Evolutionary conservation across 2,797 vertebrate genomes (phyloP).

Genomic region (Fundulus diaphanus): DNA sequence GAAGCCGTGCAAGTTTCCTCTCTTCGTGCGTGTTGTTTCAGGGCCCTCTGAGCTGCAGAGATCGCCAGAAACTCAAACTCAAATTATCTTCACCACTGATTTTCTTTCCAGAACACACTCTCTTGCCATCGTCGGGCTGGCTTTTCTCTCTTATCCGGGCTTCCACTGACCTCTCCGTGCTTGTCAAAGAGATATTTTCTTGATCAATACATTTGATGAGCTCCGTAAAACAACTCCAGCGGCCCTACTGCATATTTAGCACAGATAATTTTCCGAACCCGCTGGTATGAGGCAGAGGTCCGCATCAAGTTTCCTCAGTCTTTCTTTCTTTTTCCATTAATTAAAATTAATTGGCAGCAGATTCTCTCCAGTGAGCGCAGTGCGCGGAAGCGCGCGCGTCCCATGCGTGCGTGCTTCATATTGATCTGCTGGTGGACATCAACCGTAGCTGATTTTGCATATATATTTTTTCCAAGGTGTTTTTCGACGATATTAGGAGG

Average conservation of each 20-base stretch:
- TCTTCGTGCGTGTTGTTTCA: constrained; percentile 50
- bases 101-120: not conserved
- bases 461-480: constrained; percentile 4
- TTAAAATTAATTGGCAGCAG: constrained; percentile 81
- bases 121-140: not conserved
- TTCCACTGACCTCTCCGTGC: constrained; percentile 24
- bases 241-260: constrained; percentile 67
- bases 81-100: not conserved
- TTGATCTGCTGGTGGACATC: constrained; percentile 68
- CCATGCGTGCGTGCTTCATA: constrained; percentile 73
- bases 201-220: constrained; percentile 66
- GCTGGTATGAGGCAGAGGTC: constrained; percentile 67
- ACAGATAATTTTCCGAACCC: constrained; percentile 68
- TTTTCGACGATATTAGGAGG: constrained; percentile 24
- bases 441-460: constrained; percentile 24
- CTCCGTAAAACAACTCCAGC: constrained; percentile 51
- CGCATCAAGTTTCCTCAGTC: constrained; percentile 74
- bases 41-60: constrained; percentile 34
- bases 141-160: not conserved
- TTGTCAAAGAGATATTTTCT: constrained; percentile 25
- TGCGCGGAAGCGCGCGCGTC: constrained; percentile 60
- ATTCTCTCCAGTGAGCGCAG: constrained; percentile 60
- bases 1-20: constrained; percentile 49
- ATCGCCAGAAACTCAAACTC: constrained; percentile 14
- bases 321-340: constrained; percentile 82